phyloP scores from a whole-genome alignment of 2,113 vertebrate genomes.

The Phalacrocorax aristotelis region DNA sequence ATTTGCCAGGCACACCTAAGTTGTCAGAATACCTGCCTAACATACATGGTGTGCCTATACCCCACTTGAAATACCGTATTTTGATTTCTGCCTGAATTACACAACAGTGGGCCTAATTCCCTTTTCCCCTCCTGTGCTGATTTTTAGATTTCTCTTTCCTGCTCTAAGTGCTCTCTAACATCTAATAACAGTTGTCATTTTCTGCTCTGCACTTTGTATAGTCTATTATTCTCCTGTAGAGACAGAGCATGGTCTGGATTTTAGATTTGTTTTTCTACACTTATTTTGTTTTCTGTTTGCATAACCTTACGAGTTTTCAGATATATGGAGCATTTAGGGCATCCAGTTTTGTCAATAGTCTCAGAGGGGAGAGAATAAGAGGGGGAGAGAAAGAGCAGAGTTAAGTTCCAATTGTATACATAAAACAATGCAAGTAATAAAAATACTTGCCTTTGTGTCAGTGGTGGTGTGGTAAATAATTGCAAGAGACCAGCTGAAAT shows the following conservation, averaged over 20 bases:
- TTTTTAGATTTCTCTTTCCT: neutral
- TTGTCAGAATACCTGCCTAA: neutral
- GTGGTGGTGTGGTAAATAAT: neutral
- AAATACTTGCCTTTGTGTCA: neutral
- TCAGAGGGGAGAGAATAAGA: neutral
- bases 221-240: neutral
- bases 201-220: neutral
- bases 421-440: neutral
- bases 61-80: neutral
- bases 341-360: neutral
- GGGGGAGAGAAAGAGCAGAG: accelerated
- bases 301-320: neutral
- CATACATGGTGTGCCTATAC: neutral
- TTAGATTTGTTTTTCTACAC: neutral
- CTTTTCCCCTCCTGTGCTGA: neutral
- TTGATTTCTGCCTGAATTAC: neutral
- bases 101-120: neutral
- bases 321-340: neutral
- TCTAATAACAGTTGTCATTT: neutral
- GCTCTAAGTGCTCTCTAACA: neutral
- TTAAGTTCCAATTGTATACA: neutral
- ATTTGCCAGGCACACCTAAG: neutral
- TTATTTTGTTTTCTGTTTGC: neutral
- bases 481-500: neutral
- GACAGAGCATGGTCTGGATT: neutral